Percentiles rank a stretch among this genome's conserved stretches.
phyloP scores from a whole-genome alignment of 2,113 vertebrate species.

The Podiceps cristatus region DNA sequence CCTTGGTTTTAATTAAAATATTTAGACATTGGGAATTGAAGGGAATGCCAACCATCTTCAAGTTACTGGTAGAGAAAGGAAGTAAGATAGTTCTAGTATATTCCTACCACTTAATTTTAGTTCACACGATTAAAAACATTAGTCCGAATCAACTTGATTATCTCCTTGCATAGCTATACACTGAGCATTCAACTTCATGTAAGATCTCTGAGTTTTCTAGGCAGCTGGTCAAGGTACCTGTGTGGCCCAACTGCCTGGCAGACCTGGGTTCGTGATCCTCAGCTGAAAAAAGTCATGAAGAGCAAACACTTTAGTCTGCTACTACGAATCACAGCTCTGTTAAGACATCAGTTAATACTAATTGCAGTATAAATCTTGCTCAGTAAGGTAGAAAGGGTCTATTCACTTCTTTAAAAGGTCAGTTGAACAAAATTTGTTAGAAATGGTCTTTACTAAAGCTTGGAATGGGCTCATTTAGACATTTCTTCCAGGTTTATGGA shows the following conservation, averaged over 20 bases:
- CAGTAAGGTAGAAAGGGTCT: slow-evolving; percentile 39
- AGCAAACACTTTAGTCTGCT: slow-evolving; percentile 18
- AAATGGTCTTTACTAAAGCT: slow-evolving; percentile 39
- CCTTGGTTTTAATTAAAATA: not conserved
- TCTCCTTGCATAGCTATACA: slow-evolving; percentile 3
- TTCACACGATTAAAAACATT: not conserved
- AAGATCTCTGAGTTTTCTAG: not conserved
- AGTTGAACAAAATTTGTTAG: slow-evolving; percentile 41
- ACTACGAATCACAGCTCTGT: slow-evolving; percentile 2
- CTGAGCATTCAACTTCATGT: not conserved
- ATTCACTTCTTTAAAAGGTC: slow-evolving; percentile 28
- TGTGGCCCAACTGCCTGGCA: not conserved
- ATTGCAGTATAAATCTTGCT: slow-evolving; percentile 19
- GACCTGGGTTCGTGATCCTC: not conserved
- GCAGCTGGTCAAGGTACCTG: not conserved
- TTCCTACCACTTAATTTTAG: slow-evolving; percentile 29
- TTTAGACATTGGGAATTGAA: not conserved
- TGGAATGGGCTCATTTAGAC: not conserved
- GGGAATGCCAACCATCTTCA: not conserved
- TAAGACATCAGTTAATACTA: not conserved
- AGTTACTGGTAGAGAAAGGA: not conserved
- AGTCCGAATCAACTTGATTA: not conserved
- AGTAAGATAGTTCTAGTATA: not conserved
- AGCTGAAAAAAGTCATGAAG: not conserved
- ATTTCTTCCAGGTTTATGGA: slow-evolving; percentile 33